Conservation (phyloP, 2,113 vertebrate genomes). For the Toxotes chatareus region DNA sequence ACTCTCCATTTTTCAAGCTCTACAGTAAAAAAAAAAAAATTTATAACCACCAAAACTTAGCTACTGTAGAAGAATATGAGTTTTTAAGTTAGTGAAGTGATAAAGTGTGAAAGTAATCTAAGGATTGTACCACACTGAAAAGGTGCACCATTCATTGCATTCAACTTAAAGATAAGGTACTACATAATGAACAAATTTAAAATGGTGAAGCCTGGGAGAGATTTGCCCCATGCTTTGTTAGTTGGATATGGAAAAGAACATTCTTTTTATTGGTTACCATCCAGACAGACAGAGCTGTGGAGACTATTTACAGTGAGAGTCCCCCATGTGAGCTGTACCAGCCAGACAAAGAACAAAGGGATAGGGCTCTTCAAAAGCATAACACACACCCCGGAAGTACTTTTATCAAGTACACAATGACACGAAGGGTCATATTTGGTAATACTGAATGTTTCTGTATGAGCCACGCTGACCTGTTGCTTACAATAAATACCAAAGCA, state of each 20-base stretch:
- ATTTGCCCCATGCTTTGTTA: background rate
- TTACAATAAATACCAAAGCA: background rate
- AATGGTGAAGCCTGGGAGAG: background rate
- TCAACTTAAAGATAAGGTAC: background rate
- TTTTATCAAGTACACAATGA: background rate
- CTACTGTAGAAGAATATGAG: background rate
- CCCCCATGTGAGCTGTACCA: conserved; percentile 27
- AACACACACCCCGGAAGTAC: conserved; percentile 20
- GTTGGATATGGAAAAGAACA: conserved; percentile 22
- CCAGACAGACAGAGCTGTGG: conserved; percentile 42
- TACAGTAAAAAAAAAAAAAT: background rate
- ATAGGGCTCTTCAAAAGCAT: conserved; percentile 31
- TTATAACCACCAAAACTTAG: background rate
- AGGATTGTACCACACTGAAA: background rate
- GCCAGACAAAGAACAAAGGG: conserved; percentile 24
- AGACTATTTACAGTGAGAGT: conserved; percentile 44
- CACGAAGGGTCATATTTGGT: conserved; percentile 15
- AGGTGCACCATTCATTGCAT: background rate
- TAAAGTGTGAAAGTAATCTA: background rate
- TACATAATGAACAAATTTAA: background rate
- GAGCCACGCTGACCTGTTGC: conserved; percentile 2
- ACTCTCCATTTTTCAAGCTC: background rate
- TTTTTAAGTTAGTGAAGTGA: background rate
- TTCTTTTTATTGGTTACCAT: conserved; percentile 40
- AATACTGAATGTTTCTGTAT: background rate